These are phyloP conservation scores for Aegotheles bennettii DNA, from an alignment of 2,113 vertebrate genomes.

Conservation along the genomic window DNA sequence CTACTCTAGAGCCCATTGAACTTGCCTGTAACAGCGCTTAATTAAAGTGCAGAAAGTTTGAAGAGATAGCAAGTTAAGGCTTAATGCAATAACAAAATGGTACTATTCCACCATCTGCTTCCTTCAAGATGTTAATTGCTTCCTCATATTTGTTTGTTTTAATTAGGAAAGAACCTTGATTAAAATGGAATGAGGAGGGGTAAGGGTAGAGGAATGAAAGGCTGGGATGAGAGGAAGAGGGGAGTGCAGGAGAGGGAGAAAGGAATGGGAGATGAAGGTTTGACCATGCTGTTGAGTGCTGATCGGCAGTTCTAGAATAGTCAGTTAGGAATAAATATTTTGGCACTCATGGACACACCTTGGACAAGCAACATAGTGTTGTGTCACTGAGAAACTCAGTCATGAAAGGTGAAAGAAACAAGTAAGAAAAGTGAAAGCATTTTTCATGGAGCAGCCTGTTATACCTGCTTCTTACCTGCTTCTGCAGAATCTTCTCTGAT, in stretches of 20 bases:
- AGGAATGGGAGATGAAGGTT: not conserved
- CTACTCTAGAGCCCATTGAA: conserved; percentile 68
- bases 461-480: not conserved
- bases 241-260: not conserved
- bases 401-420: not conserved
- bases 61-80: conserved; percentile 75
- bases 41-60: conserved; percentile 78
- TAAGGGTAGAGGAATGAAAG: conserved; percentile 13
- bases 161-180: conserved; percentile 76
- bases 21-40: conserved; percentile 70
- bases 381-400: not conserved
- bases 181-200: conserved; percentile 60
- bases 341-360: not conserved
- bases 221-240: not conserved
- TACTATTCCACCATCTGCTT: conserved; percentile 76
- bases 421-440: not conserved
- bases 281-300: not conserved
- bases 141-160: conserved; percentile 81
- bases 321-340: not conserved
- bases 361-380: not conserved
- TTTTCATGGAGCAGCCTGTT: not conserved
- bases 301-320: not conserved
- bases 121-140: conserved; percentile 72
- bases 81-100: conserved; percentile 71
- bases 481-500: not conserved